phyloP scores from a whole-genome alignment of 92 coral and sea anemone species.

The Phenganax subtilis region DNA sequence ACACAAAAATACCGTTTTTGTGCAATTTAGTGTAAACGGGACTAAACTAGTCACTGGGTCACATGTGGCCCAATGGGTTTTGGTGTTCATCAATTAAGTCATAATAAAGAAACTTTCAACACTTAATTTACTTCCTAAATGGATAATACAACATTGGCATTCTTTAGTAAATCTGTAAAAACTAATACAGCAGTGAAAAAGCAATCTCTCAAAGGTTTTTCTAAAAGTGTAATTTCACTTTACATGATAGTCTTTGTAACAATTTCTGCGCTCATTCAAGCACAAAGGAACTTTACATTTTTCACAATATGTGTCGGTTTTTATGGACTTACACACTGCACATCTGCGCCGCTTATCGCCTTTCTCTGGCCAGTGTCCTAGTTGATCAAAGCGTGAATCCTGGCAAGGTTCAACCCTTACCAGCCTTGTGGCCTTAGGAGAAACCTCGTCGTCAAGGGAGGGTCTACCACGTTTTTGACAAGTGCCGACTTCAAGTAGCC shows the following conservation, averaged over 20 bases:
- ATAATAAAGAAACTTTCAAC: no score
- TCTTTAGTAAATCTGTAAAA: no score
- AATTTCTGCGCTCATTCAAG: conserved; percentile 34
- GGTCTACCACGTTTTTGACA: conserved; percentile 4
- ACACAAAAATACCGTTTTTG: no score
- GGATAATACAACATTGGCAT: no score
- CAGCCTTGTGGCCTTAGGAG: background rate
- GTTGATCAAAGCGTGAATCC: conserved; percentile 17
- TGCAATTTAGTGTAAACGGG: no score
- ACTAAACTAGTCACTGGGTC: no score
- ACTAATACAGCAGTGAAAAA: no score
- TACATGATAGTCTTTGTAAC: conserved; percentile 9
- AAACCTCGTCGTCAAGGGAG: conserved; percentile 1
- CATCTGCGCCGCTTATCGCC: conserved; percentile 7
- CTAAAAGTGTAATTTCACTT: background rate
- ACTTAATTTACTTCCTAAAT: no score
- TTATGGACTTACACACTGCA: conserved; percentile 19
- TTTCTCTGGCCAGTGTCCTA: conserved; percentile 27
- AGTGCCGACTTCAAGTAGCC: background rate
- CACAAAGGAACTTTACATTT: conserved; percentile 26
- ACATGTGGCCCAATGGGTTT: no score
- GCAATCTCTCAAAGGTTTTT: no score
- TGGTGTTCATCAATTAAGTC: no score
- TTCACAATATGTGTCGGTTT: conserved; percentile 8
- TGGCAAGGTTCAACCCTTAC: conserved; percentile 22